Evolutionary conservation across 2,888 invertebrate genomes (phyloP), one percentile per base, ranked within the genome.

Genomic region (Tryphoninae sp.): DNA sequence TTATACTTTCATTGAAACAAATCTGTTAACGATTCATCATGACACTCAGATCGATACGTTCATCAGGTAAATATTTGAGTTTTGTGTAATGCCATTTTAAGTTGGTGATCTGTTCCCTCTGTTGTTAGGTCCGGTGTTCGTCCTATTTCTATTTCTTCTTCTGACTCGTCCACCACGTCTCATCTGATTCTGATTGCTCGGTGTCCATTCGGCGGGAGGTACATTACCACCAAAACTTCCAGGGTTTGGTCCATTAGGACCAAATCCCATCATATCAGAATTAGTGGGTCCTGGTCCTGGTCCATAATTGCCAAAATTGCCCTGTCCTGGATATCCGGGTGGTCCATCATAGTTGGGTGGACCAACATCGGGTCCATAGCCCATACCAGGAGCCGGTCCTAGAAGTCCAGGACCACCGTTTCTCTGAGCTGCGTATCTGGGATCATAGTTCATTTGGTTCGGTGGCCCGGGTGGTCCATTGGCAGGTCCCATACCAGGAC

Each of bases 401-500:
- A 92, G 81, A 0, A 92, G 81, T 26, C 92, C 92, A 1, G 90
- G 90, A 0, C 90, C 91, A 2, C 88, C 89, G 68, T 86, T 86
- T 26, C 86, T 74, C 51, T 86, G 86, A 7, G 83, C 83, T 0
- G 82, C 84, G 59, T 83, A 86, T n/a, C 91, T 84, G 0, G 91
- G 90, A 78, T 92, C 92, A 33, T 87, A 91, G 7, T 82, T 64
- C 87, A 91, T 89, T 55, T 89, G 91, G 83, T 83, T 83, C 2
- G 85, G 80, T 16, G 84, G 79, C 69, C 86, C 84, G 2, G 85
- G 82, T 0, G 86, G 87, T 40, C 87, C 88, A 33, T 86, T 93
- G 87, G 80, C 93, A 92, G 69, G 93, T 93, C 45, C 80, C 77
- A 78, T 84, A 62, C 92, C 93, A 23, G 72, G 80, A 19, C 80